A percentile compares a stretch with the other conserved stretches of the same genome.
Evolutionary conservation across 2,888 invertebrate species (phyloP).

Genomic region (Biston betularia): DNA sequence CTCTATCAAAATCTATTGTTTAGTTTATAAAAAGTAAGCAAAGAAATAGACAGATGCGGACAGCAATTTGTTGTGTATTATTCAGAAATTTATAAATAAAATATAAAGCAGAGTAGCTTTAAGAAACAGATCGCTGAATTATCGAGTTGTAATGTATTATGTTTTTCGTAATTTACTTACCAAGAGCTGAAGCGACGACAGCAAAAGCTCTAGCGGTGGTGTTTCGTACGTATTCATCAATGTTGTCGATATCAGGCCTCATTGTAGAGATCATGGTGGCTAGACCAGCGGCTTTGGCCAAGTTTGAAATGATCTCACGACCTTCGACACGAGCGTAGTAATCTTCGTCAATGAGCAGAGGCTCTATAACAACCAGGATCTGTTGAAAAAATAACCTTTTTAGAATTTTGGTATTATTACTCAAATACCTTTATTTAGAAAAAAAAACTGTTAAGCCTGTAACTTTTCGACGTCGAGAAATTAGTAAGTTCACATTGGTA

Average conservation of each 20-base stretch:
- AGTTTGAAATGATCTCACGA: conserved; percentile 99
- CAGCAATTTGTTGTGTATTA: no score
- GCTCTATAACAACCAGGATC: conserved; percentile 99
- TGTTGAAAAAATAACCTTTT: conserved; percentile 52
- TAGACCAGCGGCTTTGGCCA: conserved; percentile 99
- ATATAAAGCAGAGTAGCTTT: no score
- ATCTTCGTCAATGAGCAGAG: conserved; percentile 99
- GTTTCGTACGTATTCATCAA: conserved; percentile 99
- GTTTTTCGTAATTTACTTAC: conserved; percentile 66
- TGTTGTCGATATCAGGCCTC: conserved; percentile 99
- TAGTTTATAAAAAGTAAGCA: no score
- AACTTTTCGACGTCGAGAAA: no score
- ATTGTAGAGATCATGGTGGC: conserved; percentile 99
- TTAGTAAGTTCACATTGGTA: no score
- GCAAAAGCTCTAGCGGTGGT: conserved; percentile 99
- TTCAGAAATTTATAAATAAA: no score
- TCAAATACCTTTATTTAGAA: background rate
- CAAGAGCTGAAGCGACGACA: conserved; percentile 99
- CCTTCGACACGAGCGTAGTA: conserved; percentile 99
- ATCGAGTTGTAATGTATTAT: background rate
- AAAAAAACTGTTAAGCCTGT: background rate
- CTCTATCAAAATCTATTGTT: no score
- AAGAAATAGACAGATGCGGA: no score
- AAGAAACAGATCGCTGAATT: background rate
- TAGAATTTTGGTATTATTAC: background rate